These are phyloP conservation scores for Luperina nickerlii DNA, from an alignment of 2,888 invertebrate genomes.

Conservation along the genomic window DNA sequence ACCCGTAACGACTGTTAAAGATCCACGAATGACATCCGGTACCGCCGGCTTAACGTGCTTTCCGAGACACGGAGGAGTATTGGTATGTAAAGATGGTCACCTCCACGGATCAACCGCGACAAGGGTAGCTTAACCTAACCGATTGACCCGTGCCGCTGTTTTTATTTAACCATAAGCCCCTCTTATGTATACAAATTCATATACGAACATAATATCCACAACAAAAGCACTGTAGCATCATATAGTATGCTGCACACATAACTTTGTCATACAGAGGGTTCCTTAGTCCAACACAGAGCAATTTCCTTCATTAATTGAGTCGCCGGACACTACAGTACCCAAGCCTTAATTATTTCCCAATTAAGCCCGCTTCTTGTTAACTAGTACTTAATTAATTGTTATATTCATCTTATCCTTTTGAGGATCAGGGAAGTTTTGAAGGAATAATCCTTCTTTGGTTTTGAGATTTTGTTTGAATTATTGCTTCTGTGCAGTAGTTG, in stretches of 20 bases:
- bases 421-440: conserved; percentile 39
- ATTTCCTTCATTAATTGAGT: conserved; percentile 62
- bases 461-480: conserved; percentile 23
- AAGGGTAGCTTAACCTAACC: too few relatives aligned
- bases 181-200: not conserved
- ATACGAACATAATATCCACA: not conserved
- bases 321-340: conserved; percentile 46
- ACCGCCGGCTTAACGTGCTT: not conserved
- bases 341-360: conserved; percentile 61
- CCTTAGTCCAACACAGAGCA: conserved; percentile 44
- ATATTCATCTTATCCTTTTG: conserved; percentile 43
- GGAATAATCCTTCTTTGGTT: conserved; percentile 41
- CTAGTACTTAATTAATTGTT: conserved; percentile 59
- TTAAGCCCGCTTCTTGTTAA: conserved; percentile 55
- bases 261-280: conserved; percentile 22
- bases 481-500: conserved; percentile 9
- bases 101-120: too few relatives aligned
- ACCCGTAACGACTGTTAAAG: too few relatives aligned
- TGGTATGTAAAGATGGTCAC: too few relatives aligned
- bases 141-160: not conserved
- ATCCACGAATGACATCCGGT: too few relatives aligned
- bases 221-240: not conserved
- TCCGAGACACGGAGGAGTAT: too few relatives aligned
- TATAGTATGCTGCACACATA: conserved; percentile 7
- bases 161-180: not conserved